Evolutionary conservation across 2,113 vertebrate species (phyloP).

Genomic region (Microcebus jonahi): DNA sequence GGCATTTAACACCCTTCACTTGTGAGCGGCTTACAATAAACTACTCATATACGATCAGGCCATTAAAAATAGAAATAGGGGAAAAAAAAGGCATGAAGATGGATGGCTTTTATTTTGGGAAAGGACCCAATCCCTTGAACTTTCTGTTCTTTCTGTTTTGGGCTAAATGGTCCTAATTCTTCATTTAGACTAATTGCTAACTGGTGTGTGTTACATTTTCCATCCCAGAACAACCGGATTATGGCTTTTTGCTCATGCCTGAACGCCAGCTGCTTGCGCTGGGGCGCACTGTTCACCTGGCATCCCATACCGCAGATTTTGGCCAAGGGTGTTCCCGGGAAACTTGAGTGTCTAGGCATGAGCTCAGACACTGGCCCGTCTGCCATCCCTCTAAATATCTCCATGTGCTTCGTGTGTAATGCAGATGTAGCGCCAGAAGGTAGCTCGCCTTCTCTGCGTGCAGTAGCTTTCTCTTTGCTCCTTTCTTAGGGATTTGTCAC

Average conservation of each 20-base stretch:
- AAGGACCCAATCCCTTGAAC: not conserved
- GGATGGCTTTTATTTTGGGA: conserved; percentile 14
- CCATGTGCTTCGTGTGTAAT: conserved; percentile 34
- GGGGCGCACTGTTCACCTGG: not conserved
- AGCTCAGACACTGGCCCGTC: conserved; percentile 51
- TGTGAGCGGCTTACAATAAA: not conserved
- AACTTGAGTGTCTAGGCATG: conserved; percentile 63
- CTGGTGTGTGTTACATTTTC: conserved; percentile 44
- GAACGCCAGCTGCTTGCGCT: conserved; percentile 12
- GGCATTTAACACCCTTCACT: not conserved
- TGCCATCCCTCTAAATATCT: conserved; percentile 33
- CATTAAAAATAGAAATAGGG: conserved; percentile 20
- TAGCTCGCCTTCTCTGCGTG: not conserved
- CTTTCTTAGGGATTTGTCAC: not conserved
- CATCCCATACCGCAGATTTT: not conserved
- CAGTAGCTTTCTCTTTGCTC: not conserved
- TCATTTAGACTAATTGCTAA: conserved; percentile 4
- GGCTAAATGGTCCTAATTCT: not conserved
- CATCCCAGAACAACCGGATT: conserved; percentile 20
- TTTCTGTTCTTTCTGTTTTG: conserved; percentile 49
- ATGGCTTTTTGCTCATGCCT: conserved; percentile 46
- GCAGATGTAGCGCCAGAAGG: not conserved
- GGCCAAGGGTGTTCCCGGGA: conserved; percentile 77
- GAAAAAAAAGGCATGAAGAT: not conserved
- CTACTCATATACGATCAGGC: not conserved